Base-by-base conservation (phyloP, 2,113 vertebrate species). In the Notiomystis cincta region DNA sequence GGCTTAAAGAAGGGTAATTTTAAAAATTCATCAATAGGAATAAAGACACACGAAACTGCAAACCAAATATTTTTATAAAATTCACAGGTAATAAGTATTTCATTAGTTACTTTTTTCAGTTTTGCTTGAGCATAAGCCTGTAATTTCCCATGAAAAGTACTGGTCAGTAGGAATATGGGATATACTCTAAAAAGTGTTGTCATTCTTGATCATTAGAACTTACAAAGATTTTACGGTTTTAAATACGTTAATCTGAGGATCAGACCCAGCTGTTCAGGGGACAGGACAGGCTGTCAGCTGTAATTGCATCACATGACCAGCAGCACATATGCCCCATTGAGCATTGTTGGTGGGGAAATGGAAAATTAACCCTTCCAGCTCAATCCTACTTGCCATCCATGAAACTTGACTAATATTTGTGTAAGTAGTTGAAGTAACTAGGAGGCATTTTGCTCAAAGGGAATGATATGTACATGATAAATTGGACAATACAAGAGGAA, bases 281-380 rank as follows among this genome's bases (percentile, higher is more conserved):
- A 91, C 76, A 77, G 76, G 71, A 58, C 76, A 95, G 90, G 71
- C 92, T 93, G 95, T 96, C 94, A 96, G 82, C 76, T 96, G 86
- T 95, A 96, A 94, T 94, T 94, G 90, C 90, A 86, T 93, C 96
- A 94, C 82, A 93, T 95, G 95, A 96, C 79, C 86, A 93, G 54
- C 77, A 93, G 71, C 79, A 90, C 82, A 69, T 87, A 96, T 93
- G 95, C 78, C 70, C 82, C 75, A 80, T 86, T 90, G 90, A 93
- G 50, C 79, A 70, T 15, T 93, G 50, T 33, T 77, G 70, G 75
- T 76, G 67, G 38, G 73, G 75, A 71, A 35, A 70, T 30, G 60
- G 58, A 94, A 69, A 77, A 90, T 96, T 96, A 96, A 94, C 92
- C 62, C 92, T 94, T 95, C 50, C 82, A 80, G 75, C n/a, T 82